phyloP scores from a whole-genome alignment of 2,797 vertebrate genomes.

The Caiman crocodilus region DNA sequence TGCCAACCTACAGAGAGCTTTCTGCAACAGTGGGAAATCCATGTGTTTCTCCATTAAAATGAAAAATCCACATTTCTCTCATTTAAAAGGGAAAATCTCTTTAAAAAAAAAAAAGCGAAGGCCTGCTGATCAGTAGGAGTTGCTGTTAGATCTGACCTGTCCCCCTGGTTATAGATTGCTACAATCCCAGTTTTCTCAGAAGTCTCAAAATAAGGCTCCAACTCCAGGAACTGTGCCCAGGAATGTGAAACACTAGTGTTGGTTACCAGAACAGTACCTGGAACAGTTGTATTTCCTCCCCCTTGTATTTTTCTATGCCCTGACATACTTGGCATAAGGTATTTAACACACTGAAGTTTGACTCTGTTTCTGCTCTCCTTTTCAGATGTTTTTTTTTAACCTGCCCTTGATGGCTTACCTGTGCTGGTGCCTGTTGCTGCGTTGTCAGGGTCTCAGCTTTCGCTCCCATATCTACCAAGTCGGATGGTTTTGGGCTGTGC shows the following conservation, averaged over 20 bases:
- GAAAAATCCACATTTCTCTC: too few species aligned
- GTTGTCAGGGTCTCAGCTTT: constrained; percentile 90
- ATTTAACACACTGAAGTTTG: neutral
- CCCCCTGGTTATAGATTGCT: neutral
- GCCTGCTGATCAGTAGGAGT: constrained; percentile 10
- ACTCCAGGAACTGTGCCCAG: neutral
- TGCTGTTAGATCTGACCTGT: neutral
- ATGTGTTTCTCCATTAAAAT: too few species aligned
- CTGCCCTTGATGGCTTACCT: constrained; percentile 92
- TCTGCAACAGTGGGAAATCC: too few species aligned
- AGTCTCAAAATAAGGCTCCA: neutral
- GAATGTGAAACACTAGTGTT: neutral
- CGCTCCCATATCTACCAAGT: constrained; percentile 85
- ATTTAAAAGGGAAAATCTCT: too few species aligned
- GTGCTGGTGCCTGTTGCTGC: constrained; percentile 93
- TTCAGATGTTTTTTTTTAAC: constrained; percentile 94
- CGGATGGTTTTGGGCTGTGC: constrained; percentile 74
- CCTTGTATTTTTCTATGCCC: neutral
- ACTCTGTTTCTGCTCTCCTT: constrained; percentile 27
- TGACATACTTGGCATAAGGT: neutral
- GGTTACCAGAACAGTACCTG: neutral
- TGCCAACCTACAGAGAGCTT: too few species aligned
- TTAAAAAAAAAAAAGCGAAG: too few species aligned
- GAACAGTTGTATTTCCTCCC: neutral
- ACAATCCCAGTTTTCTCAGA: neutral